A percentile compares a stretch with the other conserved stretches of the same genome.
phyloP scores from a whole-genome alignment of 2,113 vertebrate species.

The Chitala chitala region DNA sequence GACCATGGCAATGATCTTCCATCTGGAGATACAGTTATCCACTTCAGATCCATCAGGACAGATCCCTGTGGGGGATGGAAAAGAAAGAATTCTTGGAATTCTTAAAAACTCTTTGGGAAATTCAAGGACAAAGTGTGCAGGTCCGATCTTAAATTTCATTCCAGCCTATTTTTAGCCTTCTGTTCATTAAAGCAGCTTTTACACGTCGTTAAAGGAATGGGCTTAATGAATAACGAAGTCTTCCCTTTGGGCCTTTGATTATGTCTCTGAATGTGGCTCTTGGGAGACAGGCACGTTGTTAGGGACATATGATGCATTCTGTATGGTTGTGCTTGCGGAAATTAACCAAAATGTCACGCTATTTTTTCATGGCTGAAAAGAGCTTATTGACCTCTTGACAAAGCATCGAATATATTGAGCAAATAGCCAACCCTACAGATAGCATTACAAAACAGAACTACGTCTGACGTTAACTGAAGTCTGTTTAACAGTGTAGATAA shows the following conservation, averaged over 20 bases:
- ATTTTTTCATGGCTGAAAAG: too few species aligned
- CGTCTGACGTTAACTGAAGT: too few species aligned
- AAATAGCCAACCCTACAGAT: too few species aligned
- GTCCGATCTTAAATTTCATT: slow-evolving; percentile 13
- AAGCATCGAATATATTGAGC: too few species aligned
- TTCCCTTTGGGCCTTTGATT: not conserved
- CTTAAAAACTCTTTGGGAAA: slow-evolving; percentile 7
- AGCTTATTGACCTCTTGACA: too few species aligned
- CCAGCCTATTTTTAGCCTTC: slow-evolving; percentile 12
- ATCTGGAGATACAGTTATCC: not conserved
- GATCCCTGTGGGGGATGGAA: slow-evolving; percentile 1
- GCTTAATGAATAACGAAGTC: slow-evolving; percentile 23
- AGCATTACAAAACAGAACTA: too few species aligned
- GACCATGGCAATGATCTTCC: not conserved
- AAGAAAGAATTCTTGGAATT: not conserved
- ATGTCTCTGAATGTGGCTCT: not conserved
- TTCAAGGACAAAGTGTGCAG: slow-evolving; percentile 10
- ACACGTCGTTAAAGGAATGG: slow-evolving; percentile 21
- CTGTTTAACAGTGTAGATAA: too few species aligned
- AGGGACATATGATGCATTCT: not conserved
- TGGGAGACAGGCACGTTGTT: not conserved
- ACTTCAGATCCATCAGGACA: not conserved
- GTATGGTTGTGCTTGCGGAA: not conserved
- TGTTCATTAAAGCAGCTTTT: slow-evolving; percentile 23
- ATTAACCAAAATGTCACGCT: too few species aligned